These are phyloP conservation scores for Megalops atlanticus DNA, from an alignment of 2,113 vertebrate species.

Conservation along the genomic window DNA sequence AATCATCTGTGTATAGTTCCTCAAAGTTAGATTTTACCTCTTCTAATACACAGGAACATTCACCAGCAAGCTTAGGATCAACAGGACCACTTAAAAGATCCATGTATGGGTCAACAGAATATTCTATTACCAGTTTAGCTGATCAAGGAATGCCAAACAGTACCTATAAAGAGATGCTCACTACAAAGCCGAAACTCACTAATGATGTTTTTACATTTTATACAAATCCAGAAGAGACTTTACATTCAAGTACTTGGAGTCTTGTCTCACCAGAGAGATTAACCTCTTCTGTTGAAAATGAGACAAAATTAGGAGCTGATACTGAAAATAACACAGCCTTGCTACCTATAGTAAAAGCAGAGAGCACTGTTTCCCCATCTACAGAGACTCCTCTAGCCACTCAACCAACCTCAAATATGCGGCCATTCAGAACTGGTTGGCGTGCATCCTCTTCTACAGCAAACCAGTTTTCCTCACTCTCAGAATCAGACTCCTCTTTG, in stretches of 20 bases:
- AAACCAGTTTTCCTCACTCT: no score
- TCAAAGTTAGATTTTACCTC: constrained; percentile 26
- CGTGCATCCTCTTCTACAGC: not conserved
- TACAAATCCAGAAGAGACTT: constrained; percentile 48
- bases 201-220: constrained; percentile 47
- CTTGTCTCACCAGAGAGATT: constrained; percentile 53
- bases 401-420: not conserved
- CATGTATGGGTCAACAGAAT: constrained; percentile 16
- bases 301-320: constrained; percentile 18
- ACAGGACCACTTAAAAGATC: constrained; percentile 20
- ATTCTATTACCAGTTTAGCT: constrained; percentile 37
- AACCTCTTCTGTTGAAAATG: constrained; percentile 38
- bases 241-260: constrained; percentile 53
- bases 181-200: not conserved
- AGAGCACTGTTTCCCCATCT: constrained; percentile 54
- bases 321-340: constrained; percentile 62
- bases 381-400: constrained; percentile 56
- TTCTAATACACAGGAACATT: constrained; percentile 28
- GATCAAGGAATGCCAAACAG: constrained; percentile 34
- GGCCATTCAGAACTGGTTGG: no score
- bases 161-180: constrained; percentile 29
- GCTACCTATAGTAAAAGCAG: constrained; percentile 63
- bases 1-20: constrained; percentile 2
- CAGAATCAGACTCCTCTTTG: not conserved
- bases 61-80: not conserved